Evolutionary conservation across 2,888 invertebrate species (phyloP).

Genomic region (Acronicta leporina): DNA sequence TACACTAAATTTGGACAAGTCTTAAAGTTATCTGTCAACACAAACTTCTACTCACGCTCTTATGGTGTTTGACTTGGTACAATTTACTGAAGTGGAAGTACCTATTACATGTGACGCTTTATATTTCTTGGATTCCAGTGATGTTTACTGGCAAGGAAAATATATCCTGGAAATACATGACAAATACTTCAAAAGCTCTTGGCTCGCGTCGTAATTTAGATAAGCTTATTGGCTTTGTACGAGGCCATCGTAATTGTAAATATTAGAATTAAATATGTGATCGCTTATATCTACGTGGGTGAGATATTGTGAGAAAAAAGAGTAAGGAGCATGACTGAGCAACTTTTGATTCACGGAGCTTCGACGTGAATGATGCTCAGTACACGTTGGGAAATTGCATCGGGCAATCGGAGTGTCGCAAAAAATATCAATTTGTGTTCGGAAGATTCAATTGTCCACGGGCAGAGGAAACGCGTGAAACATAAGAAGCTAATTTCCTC

Average conservation of each 20-base stretch:
- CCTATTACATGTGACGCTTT: constrained; percentile 23
- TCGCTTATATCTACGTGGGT: constrained; percentile 64
- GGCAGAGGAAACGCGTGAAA: constrained; percentile 72
- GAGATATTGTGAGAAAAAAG: constrained; percentile 59
- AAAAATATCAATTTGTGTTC: constrained; percentile 79
- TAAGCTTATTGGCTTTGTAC: constrained; percentile 2
- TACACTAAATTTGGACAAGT: constrained; percentile 46
- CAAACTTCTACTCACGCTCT: constrained; percentile 48
- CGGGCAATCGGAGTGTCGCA: constrained; percentile 69
- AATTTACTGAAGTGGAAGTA: constrained; percentile 33
- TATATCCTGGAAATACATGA: constrained; percentile 10
- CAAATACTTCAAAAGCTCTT: constrained; percentile 12
- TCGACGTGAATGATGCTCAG: constrained; percentile 44
- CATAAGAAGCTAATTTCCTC: constrained; percentile 83
- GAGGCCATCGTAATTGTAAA: constrained; percentile 21
- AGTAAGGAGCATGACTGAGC: constrained; percentile 54
- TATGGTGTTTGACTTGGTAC: constrained; percentile 41
- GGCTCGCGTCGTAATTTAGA: constrained; percentile 7
- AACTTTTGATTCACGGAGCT: constrained; percentile 50
- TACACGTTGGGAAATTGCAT: constrained; percentile 71
- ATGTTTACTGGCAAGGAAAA: constrained; percentile 7
- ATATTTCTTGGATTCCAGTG: constrained; percentile 23
- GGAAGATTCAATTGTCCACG: constrained; percentile 77
- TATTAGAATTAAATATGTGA: constrained; percentile 46
- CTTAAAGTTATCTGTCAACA: constrained; percentile 58